Conservation (phyloP, 2,888 invertebrate genomes). For the Dysmachus trigonus region DNA sequence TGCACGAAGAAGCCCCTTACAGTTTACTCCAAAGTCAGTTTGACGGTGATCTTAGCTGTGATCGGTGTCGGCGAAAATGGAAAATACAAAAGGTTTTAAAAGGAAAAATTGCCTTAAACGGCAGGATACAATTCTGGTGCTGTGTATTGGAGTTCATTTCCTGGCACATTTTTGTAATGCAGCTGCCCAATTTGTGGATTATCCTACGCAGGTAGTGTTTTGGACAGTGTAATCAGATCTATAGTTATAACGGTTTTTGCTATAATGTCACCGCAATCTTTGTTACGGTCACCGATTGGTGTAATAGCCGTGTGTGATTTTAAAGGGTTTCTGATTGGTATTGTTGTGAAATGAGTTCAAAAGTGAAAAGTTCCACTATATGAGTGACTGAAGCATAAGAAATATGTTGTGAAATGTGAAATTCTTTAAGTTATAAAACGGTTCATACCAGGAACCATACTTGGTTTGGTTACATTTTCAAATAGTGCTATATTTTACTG, state of each 20-base stretch:
- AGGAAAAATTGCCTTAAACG: not conserved
- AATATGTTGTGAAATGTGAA: not conserved
- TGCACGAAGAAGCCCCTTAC: not conserved
- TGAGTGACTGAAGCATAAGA: not conserved
- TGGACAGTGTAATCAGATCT: not conserved
- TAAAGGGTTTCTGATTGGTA: not conserved
- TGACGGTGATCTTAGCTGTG: not conserved
- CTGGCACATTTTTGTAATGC: not conserved
- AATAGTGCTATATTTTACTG: too few relatives aligned
- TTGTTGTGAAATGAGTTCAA: not conserved
- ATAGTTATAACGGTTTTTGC: not conserved
- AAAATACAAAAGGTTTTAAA: not conserved
- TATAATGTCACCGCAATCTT: not conserved
- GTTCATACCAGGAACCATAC: not conserved
- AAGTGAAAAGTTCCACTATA: not conserved
- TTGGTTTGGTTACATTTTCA: too few relatives aligned
- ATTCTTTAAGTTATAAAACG: not conserved
- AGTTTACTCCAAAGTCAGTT: conserved; percentile 17
- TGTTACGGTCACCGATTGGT: conserved; percentile 20
- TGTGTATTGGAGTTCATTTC: not conserved
- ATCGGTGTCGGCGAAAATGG: not conserved
- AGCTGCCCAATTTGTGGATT: conserved; percentile 35
- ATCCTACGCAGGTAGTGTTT: conserved; percentile 29
- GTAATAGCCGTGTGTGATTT: conserved; percentile 22
- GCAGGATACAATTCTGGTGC: not conserved